phyloP scores from a whole-genome alignment of 2,888 invertebrate genomes.

The Hirtodrosophila duncani region DNA sequence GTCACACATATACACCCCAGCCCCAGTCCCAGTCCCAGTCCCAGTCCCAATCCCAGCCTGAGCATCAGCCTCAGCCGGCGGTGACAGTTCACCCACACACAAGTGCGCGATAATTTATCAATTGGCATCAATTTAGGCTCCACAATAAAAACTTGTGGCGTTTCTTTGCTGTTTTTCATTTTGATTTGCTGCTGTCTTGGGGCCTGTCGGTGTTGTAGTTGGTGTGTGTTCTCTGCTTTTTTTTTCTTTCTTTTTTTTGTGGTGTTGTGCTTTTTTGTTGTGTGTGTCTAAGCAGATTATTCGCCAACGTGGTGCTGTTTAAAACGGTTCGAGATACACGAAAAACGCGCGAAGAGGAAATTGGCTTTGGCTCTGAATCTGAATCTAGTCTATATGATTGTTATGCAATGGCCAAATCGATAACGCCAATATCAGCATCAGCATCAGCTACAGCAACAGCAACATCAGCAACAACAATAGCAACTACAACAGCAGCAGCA shows the following conservation, averaged over 20 bases:
- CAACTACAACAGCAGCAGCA: constrained; percentile 10
- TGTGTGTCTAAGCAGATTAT: constrained; percentile 7
- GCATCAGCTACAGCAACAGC: constrained; percentile 10
- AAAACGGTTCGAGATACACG: constrained; percentile 47
- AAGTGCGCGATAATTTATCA: constrained; percentile 70
- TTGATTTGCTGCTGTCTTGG: constrained; percentile 26
- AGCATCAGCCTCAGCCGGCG: too few relatives aligned
- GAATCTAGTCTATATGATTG: constrained; percentile 45
- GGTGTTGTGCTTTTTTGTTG: not conserved
- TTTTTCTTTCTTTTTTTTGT: too few relatives aligned
- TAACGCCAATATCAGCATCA: constrained; percentile 29
- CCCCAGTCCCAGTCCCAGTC: too few relatives aligned
- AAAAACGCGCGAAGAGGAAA: constrained; percentile 1
- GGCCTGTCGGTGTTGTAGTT: not conserved
- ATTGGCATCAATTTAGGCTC: constrained; percentile 73
- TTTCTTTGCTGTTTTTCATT: constrained; percentile 52
- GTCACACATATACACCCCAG: too few relatives aligned
- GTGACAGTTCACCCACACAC: constrained; percentile 18
- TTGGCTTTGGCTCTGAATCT: constrained; percentile 22
- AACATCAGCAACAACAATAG: not conserved
- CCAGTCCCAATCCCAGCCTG: too few relatives aligned
- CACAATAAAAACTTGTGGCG: constrained; percentile 43
- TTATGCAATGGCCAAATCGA: constrained; percentile 65
- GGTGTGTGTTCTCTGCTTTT: too few relatives aligned
- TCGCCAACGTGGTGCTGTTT: constrained; percentile 45